These are phyloP conservation scores for Embiotoca jacksoni DNA, from an alignment of 2,113 vertebrate species.

Conservation along the genomic window DNA sequence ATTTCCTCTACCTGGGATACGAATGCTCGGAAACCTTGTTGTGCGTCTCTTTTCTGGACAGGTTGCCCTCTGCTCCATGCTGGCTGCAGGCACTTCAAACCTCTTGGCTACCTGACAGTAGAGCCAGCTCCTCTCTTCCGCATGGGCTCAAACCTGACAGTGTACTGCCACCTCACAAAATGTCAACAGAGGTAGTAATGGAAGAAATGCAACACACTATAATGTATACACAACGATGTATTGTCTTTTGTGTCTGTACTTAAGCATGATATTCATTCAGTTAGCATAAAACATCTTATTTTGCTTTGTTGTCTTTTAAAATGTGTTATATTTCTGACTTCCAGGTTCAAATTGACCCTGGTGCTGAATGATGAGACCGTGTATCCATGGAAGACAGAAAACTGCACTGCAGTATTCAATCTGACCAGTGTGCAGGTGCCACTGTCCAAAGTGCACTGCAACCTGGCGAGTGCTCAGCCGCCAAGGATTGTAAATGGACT, in stretches of 20 bases:
- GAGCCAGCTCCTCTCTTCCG: conserved; percentile 65
- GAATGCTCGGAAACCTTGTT: neutral
- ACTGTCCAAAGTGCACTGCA: conserved; percentile 52
- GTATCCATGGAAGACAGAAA: conserved; percentile 6
- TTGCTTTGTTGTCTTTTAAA: neutral
- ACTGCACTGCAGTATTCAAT: conserved; percentile 65
- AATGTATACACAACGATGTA: neutral
- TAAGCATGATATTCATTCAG: no score
- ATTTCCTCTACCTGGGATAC: neutral
- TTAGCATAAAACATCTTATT: neutral
- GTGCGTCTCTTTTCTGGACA: conserved; percentile 19
- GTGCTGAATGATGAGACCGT: conserved; percentile 14
- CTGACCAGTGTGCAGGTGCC: conserved; percentile 53
- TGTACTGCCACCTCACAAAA: conserved; percentile 67
- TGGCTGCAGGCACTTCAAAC: neutral
- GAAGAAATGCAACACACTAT: neutral
- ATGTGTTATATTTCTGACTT: conserved; percentile 2
- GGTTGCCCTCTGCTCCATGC: conserved; percentile 26
- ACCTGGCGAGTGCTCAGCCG: accelerated
- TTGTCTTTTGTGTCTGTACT: neutral
- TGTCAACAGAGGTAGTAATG: conserved; percentile 27
- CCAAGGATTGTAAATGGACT: conserved; percentile 48
- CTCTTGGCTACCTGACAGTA: conserved; percentile 66
- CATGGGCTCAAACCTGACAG: conserved; percentile 79
- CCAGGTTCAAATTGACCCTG: conserved; percentile 48